Conservation (phyloP, 2,113 vertebrate species). For the Coracopsis vasa region DNA sequence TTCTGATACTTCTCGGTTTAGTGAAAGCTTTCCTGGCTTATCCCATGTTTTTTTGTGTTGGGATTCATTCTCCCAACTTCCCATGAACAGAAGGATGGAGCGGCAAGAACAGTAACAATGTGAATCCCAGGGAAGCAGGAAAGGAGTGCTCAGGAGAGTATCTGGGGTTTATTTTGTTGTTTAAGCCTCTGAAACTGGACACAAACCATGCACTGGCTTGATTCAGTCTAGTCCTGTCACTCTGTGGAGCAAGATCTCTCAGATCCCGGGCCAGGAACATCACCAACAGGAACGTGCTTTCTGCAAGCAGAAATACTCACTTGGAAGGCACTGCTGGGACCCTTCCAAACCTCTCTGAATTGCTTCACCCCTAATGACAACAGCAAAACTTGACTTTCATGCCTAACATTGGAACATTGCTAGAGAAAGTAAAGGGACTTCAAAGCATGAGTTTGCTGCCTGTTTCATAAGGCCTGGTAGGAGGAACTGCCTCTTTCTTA, state of each 20-base stretch:
- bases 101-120: background rate
- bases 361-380: background rate
- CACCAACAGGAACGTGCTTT: background rate
- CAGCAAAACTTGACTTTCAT: background rate
- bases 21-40: background rate
- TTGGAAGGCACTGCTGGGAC: fast-evolving
- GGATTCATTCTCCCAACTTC: background rate
- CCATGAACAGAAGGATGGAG: background rate
- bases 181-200: background rate
- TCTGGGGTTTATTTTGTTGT: background rate
- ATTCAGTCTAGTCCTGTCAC: background rate
- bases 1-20: background rate
- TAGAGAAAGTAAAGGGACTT: background rate
- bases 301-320: background rate
- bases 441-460: background rate
- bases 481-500: background rate
- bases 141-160: background rate
- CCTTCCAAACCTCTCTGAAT: background rate
- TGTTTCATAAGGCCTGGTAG: background rate
- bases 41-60: background rate
- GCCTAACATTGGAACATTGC: background rate
- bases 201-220: background rate
- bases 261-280: background rate
- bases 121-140: background rate
- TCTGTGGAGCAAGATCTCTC: background rate